Base-by-base conservation (phyloP, 1,140 invertebrate genomes). In the Micrasema longulum region DNA sequence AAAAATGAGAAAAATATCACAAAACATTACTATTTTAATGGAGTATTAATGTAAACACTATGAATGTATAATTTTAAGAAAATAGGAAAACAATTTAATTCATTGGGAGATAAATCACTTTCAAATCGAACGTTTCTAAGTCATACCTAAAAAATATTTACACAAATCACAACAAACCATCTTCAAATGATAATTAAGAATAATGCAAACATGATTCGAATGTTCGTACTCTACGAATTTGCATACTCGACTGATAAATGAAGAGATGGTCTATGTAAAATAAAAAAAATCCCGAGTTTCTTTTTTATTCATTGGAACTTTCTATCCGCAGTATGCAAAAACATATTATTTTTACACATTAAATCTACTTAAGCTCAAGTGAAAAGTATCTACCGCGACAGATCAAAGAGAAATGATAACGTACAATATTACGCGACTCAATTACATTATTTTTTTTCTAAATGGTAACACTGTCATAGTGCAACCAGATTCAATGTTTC, bases 361-460 rank as follows among this genome's bases (percentile, higher is more conserved):
- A 55, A 48, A 26, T 31, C 52, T 31, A 55, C 22, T 36, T 55
- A 55, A 55, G 36, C 55, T 60, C 36, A 38, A 41, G 55, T 60
- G 55, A 60, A 60, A 60, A 60, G 55, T 60, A 60, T 60, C 55
- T 60, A 60, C 55, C 55, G 55, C 18, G 36, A 60, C 18, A 22
- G 55, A 41, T 38, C 35, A 60, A 14, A 60, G 55, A 60, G 18
- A 22, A 18, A 5, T 35, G 16, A 43, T 41, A 60, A 5, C 14
- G 3, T 10, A 47, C 43, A 47, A n/a, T 16, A 2, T 31, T 31
- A 31, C 26, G 26, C 26, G 26, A 31, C 26, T 31, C 26, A 31
- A 31, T 31, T 31, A 16, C 18, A 9, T 48, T 20, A 20, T 18
- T 48, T 48, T 20, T 48, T 48, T 16, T 11, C 18, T 22, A 22